phyloP scores from a whole-genome alignment of 2,888 invertebrate genomes.

The Troides helena region DNA sequence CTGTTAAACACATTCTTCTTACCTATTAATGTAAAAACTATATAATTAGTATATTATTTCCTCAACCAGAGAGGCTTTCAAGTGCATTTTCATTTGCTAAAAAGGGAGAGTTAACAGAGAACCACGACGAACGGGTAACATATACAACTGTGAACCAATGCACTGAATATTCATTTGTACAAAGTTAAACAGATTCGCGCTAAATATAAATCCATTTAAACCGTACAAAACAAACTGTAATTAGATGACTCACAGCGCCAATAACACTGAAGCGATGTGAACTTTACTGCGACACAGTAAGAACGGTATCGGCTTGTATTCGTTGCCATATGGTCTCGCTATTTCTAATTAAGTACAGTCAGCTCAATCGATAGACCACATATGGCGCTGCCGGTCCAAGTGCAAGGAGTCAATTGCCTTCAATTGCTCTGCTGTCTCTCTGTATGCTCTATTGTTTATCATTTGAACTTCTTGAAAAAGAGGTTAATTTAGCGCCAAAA shows the following conservation, averaged over 20 bases:
- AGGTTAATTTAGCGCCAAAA: too few relatives aligned
- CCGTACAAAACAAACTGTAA: constrained; percentile 23
- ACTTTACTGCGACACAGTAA: constrained; percentile 13
- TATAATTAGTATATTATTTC: too few relatives aligned
- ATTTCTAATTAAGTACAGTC: constrained; percentile 31
- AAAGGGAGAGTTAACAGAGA: too few relatives aligned
- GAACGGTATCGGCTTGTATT: constrained; percentile 18
- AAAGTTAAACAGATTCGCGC: constrained; percentile 5
- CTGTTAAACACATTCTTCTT: too few relatives aligned
- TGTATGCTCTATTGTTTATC: constrained; percentile 17
- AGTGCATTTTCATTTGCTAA: too few relatives aligned
- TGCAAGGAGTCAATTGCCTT: constrained; percentile 35
- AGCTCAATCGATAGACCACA: constrained; percentile 34
- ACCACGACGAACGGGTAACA: too few relatives aligned
- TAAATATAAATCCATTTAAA: constrained; percentile 24
- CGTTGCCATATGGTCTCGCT: constrained; percentile 32
- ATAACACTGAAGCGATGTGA: constrained; percentile 14
- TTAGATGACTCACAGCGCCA: constrained; percentile 17
- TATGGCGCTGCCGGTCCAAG: constrained; percentile 32
- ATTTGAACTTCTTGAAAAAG: too few relatives aligned
- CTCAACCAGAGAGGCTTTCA: too few relatives aligned
- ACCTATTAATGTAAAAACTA: too few relatives aligned
- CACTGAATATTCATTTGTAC: constrained; percentile 13
- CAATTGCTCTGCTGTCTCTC: constrained; percentile 21
- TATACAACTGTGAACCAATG: too few relatives aligned